These are phyloP conservation scores for Cosmia trapezina DNA, from an alignment of 2,888 invertebrate species.

Conservation along the genomic window DNA sequence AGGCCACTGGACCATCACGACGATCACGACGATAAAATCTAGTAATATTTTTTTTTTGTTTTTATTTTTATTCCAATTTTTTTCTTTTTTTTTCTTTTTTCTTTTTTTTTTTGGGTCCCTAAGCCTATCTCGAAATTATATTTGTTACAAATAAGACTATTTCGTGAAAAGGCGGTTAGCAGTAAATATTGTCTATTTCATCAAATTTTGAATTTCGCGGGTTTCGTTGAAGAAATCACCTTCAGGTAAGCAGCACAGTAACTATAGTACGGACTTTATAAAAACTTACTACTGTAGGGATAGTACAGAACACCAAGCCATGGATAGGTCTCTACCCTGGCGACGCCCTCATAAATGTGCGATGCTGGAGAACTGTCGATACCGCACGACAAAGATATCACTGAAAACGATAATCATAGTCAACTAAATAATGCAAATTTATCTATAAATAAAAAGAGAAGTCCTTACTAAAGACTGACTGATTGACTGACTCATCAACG, in stretches of 20 bases:
- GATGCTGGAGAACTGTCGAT: slow-evolving; percentile 62
- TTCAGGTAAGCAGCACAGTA: not conserved
- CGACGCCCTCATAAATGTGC: slow-evolving; percentile 64
- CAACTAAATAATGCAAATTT: not conserved
- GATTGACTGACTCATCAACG: too few relatives aligned
- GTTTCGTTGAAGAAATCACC: not conserved
- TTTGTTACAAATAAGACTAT: not conserved
- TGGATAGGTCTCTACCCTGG: slow-evolving; percentile 68
- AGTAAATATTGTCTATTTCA: not conserved
- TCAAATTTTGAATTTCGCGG: not conserved
- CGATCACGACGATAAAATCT: too few relatives aligned
- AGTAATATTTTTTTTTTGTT: too few relatives aligned
- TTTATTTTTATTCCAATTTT: too few relatives aligned
- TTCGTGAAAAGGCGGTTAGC: not conserved
- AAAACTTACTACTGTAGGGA: slow-evolving; percentile 68
- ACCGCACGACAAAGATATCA: slow-evolving; percentile 63
- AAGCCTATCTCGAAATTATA: not conserved
- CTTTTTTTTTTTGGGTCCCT: too few relatives aligned
- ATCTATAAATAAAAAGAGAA: too few relatives aligned
- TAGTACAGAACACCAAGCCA: slow-evolving; percentile 73
- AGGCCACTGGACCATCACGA: too few relatives aligned
- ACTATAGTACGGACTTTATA: too few relatives aligned
- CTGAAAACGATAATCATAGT: slow-evolving; percentile 15
- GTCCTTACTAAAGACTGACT: too few relatives aligned
- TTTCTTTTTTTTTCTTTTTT: too few relatives aligned